Conservation (phyloP, 1,140 invertebrate genomes). For the Lasioglossum albipes region DNA sequence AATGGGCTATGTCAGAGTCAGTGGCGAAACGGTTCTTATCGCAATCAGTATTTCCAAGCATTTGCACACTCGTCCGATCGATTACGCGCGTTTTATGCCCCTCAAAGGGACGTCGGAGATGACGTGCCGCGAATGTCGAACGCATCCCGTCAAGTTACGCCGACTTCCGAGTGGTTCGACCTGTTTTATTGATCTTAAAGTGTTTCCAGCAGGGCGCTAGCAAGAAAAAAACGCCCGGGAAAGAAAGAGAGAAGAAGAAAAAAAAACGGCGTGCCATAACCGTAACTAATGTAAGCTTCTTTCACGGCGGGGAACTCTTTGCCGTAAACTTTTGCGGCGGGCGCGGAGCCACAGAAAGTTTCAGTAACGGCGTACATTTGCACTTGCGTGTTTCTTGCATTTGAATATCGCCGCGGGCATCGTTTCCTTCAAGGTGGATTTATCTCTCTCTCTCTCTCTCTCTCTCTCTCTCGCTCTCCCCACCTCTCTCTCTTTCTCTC, state of each 20-base stretch:
- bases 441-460: conserved; percentile 9
- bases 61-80: conserved; percentile 10
- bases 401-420: conserved; percentile 51
- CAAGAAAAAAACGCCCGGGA: conserved; percentile 6
- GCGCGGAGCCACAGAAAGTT: conserved; percentile 50
- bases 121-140: conserved; percentile 53
- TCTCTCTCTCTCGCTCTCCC: too few species aligned
- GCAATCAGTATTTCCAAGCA: conserved; percentile 35
- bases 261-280: conserved; percentile 41
- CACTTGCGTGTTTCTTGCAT: conserved; percentile 51
- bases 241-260: too few species aligned
- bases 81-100: conserved; percentile 24
- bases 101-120: neutral
- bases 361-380: conserved; percentile 47
- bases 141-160: conserved; percentile 25
- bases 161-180: conserved; percentile 46
- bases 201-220: conserved; percentile 40
- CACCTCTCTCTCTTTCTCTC: too few species aligned
- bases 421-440: conserved; percentile 15
- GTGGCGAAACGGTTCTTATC: conserved; percentile 19
- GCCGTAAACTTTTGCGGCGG: conserved; percentile 44
- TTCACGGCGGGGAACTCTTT: conserved; percentile 36
- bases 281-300: conserved; percentile 55
- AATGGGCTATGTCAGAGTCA: neutral
- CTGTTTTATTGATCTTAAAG: conserved; percentile 49